A percentile compares a stretch with the other conserved stretches of the same genome.
phyloP scores from a whole-genome alignment of 2,888 invertebrate species.

The Athripsodes cinereus region DNA sequence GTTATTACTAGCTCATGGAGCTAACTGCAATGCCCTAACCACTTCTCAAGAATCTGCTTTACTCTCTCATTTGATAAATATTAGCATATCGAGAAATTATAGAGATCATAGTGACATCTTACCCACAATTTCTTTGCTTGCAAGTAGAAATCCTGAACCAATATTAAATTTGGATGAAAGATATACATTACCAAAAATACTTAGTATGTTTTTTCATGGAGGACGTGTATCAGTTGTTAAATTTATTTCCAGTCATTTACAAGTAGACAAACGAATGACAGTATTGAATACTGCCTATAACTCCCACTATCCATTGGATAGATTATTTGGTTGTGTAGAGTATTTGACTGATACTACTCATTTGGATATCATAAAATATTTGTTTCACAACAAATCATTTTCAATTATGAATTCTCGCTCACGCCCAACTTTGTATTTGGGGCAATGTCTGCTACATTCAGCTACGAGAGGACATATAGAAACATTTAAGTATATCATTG shows the following conservation, averaged over 20 bases:
- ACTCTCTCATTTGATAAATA: background rate
- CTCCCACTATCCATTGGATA: background rate
- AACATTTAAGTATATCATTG: background rate
- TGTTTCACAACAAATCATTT: background rate
- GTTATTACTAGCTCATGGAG: background rate
- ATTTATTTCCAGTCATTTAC: background rate
- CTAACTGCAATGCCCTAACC: background rate
- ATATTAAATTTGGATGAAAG: background rate
- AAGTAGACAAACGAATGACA: background rate
- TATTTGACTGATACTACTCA: background rate
- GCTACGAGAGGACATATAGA: background rate
- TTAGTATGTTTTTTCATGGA: background rate
- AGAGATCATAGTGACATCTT: background rate
- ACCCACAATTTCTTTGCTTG: background rate
- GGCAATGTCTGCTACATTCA: background rate
- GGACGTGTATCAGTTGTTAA: background rate
- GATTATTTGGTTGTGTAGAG: background rate
- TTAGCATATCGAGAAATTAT: background rate
- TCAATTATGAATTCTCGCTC: background rate
- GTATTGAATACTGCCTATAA: background rate
- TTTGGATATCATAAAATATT: background rate
- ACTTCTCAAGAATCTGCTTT: background rate
- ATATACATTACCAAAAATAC: background rate
- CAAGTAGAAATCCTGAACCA: background rate
- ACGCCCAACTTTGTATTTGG: background rate